Percentiles rank a stretch among this genome's conserved stretches.
Conservation (phyloP, 2,113 vertebrate genomes). For the Anolis carolinensis region DNA sequence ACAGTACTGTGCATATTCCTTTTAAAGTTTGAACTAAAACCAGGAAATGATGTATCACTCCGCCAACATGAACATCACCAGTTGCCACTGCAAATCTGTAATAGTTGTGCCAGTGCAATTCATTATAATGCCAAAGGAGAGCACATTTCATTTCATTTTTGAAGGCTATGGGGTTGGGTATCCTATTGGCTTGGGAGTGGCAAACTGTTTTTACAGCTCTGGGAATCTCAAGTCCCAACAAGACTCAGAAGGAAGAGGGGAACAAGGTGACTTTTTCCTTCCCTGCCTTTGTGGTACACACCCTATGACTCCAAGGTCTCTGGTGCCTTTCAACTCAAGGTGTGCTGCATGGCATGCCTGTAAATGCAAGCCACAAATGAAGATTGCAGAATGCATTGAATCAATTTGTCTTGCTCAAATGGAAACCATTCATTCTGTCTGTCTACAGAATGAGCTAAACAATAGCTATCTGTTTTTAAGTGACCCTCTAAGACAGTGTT, state of each 20-base stretch:
- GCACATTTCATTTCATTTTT: neutral
- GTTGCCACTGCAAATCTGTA: too few species aligned
- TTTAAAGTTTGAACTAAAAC: too few species aligned
- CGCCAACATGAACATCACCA: too few species aligned
- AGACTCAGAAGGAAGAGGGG: neutral
- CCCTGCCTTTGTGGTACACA: too few species aligned
- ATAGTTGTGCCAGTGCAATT: neutral
- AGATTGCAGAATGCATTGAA: neutral
- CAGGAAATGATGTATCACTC: too few species aligned
- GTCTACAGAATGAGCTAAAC: neutral
- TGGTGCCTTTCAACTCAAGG: neutral
- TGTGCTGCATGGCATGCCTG: neutral
- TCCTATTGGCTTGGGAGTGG: neutral
- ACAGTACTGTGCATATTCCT: too few species aligned
- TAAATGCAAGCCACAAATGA: neutral
- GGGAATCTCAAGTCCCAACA: slow-evolving; percentile 4
- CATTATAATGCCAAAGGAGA: neutral
- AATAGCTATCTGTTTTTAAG: neutral
- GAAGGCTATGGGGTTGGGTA: neutral
- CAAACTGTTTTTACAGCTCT: neutral
- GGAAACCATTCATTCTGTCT: neutral
- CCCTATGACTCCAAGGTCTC: neutral
- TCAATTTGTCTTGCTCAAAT: neutral
- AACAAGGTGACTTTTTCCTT: neutral
- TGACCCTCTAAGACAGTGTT: neutral